Evolutionary conservation across 2,888 invertebrate species (phyloP), one percentile per base, ranked within the genome.

Genomic region (Noctua janthina): DNA sequence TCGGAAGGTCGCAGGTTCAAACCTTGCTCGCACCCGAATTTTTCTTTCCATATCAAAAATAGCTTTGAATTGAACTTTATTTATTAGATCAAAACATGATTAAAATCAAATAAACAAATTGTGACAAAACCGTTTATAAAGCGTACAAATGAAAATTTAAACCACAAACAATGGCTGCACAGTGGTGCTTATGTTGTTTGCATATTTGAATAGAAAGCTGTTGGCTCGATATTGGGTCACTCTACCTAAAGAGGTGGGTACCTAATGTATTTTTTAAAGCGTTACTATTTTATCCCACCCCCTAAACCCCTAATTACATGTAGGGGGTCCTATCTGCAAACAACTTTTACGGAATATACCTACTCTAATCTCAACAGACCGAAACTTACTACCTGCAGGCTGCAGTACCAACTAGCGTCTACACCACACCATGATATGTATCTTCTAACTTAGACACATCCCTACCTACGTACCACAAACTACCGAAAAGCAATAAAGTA

Each of bases 291-390:
- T 39, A 35, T 39, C 35, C 35, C 35, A 1, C 35, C 35, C 35
- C 35, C 35, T 1, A 29, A 29, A 29, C 29, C 29, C 29, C 29
- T 29, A 29, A 39, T 39, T 1, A 1, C 35, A n/a, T n/a, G n/a
- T n/a, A n/a, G n/a, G n/a, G n/a, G n/a, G n/a, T 2, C 3, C 35
- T 39, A 3, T 39, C 3, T 39, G 23, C 46, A 74, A 15, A 54
- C 23, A 8, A 56, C 54, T 62, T n/a, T 8, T 71, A 71, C 49
- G 29, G 76, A 86, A 82, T 82, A 66, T 69, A 62, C 59, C 35
- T 39, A 39, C 35, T 77, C 56, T 75, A 49, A 87, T 83, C 86
- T 78, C 64, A 74, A 59, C 43, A 39, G 43, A 73, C n/a, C 35
- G 68, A 49, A 2, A 77, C 68, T 69, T 78, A 71, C 70, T 66